Base-by-base conservation (phyloP, 2,888 invertebrate species). In the Mayetiola destructor region DNA sequence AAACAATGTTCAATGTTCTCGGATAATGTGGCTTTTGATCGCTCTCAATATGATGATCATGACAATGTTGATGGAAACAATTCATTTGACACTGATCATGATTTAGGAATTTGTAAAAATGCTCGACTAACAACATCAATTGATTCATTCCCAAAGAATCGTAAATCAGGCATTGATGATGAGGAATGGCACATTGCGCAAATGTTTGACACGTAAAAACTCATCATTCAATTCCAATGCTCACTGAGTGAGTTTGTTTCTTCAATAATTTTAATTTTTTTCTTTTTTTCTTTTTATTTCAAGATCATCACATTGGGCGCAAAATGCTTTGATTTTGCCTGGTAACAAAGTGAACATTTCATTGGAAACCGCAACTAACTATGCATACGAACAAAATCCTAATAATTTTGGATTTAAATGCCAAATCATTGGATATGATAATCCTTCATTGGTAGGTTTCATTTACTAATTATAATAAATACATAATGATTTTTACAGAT, bases 311-410 rank as follows among this genome's bases (percentile, higher is more conserved):
- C 67, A 70, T 58, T 97, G 96, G 95, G 90, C 95, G 0, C 85
- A 86, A 64, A 85, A 82, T 63, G 83, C 88, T 0, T 75, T 95
- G 14, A 77, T 94, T 58, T 73, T 95, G 39, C 94, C 95, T 35
- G 95, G 94, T 18, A 92, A 94, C 69, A 90, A 93, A 74, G 86
- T 96, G 0, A 82, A 94, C 65, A 94, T 97, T 71, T 93, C 94
- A 0, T 69, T 99, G 67, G 96, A 97, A 75, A 95, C 96, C 0
- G 91, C 95, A 0, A 89, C 95, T 0, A 87, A 95, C 69, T 96
- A 95, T 70, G 80, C 92, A 60, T 90, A 89, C 66, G 91, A 92
- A 71, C 93, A 90, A 62, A 84, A 86, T 65, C 82, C 82, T 1
- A 81, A 81, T 66, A 82, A 82, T 60, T 91, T 81, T 69, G 85